Evolutionary conservation across 2,888 invertebrate genomes (phyloP).

Genomic region (Panorpa germanica): DNA sequence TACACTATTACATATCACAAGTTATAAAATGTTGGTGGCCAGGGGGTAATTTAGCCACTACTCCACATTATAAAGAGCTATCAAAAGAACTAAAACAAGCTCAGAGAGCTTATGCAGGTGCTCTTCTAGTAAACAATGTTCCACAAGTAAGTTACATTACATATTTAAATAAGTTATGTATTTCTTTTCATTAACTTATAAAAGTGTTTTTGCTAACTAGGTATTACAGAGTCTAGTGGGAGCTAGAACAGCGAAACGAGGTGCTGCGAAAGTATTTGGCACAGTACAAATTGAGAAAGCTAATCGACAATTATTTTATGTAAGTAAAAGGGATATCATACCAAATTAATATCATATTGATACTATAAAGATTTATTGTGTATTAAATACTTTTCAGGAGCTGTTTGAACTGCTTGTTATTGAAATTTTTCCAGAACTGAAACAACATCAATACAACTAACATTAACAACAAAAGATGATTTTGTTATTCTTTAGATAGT

Average conservation of each 20-base stretch:
- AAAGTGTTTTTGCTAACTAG: too few species aligned
- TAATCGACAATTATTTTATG: slow-evolving; percentile 83
- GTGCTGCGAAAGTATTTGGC: slow-evolving; percentile 71
- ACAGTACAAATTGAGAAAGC: slow-evolving; percentile 67
- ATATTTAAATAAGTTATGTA: too few species aligned
- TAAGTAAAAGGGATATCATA: slow-evolving; percentile 28
- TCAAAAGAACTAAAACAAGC: too few species aligned
- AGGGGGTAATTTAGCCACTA: slow-evolving; percentile 51
- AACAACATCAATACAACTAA: too few species aligned
- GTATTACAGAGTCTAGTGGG: slow-evolving; percentile 71
- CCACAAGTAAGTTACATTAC: too few species aligned
- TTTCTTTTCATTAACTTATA: too few species aligned
- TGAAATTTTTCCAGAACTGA: slow-evolving; percentile 51
- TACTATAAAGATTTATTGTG: slow-evolving; percentile 6
- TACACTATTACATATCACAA: slow-evolving; percentile 69
- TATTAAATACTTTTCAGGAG: slow-evolving; percentile 31
- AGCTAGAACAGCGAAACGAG: slow-evolving; percentile 64
- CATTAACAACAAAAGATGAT: too few species aligned
- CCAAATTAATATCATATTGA: slow-evolving; percentile 6
- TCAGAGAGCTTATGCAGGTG: too few species aligned
- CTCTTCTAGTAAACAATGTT: too few species aligned
- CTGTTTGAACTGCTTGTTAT: slow-evolving; percentile 43
- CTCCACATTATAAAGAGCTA: too few species aligned
- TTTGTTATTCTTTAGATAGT: too few species aligned
- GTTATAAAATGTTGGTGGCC: slow-evolving; percentile 83